Percentiles rank a stretch among this genome's conserved stretches.
Evolutionary conservation across 1,140 invertebrate species (phyloP).

Genomic region (Samia ricini): DNA sequence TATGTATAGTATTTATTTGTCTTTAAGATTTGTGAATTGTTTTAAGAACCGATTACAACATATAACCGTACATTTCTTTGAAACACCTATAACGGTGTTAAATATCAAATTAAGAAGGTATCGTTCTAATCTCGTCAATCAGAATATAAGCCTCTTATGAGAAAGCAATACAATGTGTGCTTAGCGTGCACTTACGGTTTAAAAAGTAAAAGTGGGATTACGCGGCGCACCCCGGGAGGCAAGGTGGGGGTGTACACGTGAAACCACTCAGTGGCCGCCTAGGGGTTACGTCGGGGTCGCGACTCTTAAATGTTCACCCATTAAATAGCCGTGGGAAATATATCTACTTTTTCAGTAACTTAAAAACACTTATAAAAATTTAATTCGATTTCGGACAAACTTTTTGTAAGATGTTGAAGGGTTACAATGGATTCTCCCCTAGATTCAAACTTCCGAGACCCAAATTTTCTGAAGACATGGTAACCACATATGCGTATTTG

Average conservation of each 20-base stretch:
- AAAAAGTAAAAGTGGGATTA: slow-evolving; percentile 53
- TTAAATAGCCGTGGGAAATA: slow-evolving; percentile 2
- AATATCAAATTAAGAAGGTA: not conserved
- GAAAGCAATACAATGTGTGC: slow-evolving; percentile 48
- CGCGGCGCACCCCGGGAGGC: slow-evolving; percentile 29
- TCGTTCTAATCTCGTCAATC: slow-evolving; percentile 2
- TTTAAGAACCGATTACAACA: too few relatives aligned
- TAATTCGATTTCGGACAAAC: not conserved
- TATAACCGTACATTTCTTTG: too few relatives aligned
- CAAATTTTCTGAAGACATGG: too few relatives aligned
- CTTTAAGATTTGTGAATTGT: too few relatives aligned
- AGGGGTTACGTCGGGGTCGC: not conserved
- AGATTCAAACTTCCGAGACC: too few relatives aligned
- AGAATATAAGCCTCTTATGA: slow-evolving; percentile 27
- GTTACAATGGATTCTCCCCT: too few relatives aligned
- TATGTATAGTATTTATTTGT: too few relatives aligned
- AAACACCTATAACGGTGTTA: too few relatives aligned
- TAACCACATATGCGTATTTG: too few relatives aligned
- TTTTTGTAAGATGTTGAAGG: too few relatives aligned
- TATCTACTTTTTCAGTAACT: not conserved
- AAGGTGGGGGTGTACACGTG: slow-evolving; percentile 43
- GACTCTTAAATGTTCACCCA: slow-evolving; percentile 5
- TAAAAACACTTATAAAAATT: not conserved
- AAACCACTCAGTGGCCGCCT: slow-evolving; percentile 49
- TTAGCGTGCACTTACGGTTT: slow-evolving; percentile 45